Evolutionary conservation across 2,888 invertebrate species (phyloP).

Genomic region (Abrostola triplasia): DNA sequence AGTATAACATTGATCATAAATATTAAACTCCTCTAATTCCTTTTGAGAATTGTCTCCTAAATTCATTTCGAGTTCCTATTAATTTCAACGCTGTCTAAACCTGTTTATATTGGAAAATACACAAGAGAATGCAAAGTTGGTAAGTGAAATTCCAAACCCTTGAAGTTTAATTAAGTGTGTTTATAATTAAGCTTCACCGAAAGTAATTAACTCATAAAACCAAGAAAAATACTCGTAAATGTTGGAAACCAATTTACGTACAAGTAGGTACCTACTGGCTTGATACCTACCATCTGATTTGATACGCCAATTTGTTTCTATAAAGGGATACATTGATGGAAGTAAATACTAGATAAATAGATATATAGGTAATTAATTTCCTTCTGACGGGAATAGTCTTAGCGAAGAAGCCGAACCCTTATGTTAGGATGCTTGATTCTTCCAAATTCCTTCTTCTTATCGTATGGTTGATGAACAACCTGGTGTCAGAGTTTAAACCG

Average conservation of each 20-base stretch:
- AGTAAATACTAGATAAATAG: no score
- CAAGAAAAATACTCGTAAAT: slow-evolving; percentile 38
- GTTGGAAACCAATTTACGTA: slow-evolving; percentile 8
- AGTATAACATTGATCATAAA: no score
- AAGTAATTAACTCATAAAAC: slow-evolving; percentile 41
- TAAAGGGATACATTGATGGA: no score
- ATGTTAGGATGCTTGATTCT: no score
- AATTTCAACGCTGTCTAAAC: not conserved
- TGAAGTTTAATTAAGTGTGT: slow-evolving; percentile 51
- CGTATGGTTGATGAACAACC: no score
- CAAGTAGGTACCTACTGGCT: no score
- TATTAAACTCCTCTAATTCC: not conserved
- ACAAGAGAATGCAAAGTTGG: slow-evolving; percentile 20
- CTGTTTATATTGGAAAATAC: slow-evolving; percentile 31
- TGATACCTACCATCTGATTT: not conserved
- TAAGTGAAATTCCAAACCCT: slow-evolving; percentile 23
- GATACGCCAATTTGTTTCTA: no score
- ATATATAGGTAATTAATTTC: no score
- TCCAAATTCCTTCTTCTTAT: no score
- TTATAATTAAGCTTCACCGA: slow-evolving; percentile 32
- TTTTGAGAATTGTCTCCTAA: not conserved
- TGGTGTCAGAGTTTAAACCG: no score
- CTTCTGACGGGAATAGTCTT: no score
- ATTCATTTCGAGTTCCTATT: not conserved
- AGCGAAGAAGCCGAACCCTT: no score